phyloP scores from a whole-genome alignment of 2,888 invertebrate genomes.

The Nebria salina region DNA sequence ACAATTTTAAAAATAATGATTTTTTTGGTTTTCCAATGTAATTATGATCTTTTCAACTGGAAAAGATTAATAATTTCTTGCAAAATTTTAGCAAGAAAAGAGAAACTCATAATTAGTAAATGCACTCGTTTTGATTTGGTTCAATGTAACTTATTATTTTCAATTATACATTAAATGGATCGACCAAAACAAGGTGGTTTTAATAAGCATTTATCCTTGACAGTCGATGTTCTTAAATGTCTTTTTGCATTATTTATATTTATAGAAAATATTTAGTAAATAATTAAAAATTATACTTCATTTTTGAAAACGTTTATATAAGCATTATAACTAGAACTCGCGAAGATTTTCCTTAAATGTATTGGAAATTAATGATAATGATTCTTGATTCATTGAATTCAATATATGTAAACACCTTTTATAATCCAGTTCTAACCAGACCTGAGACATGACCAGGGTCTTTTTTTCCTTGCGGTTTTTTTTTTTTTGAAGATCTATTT shows the following conservation, averaged over 20 bases:
- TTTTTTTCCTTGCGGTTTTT: slow-evolving; percentile 10
- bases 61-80: slow-evolving; percentile 15
- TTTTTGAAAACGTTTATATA: no score
- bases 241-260: no score
- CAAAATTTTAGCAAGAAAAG: slow-evolving; percentile 18
- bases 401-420: background rate
- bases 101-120: slow-evolving; percentile 20
- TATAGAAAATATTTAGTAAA: no score
- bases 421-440: slow-evolving; percentile 31
- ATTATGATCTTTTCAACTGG: background rate
- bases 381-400: no score
- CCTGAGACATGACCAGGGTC: background rate
- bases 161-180: background rate
- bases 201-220: background rate
- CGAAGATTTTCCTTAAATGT: no score
- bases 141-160: background rate
- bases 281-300: no score
- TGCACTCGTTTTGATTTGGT: background rate
- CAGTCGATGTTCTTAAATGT: no score
- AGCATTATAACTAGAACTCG: no score
- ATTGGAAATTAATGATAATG: no score
- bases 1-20: background rate
- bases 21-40: background rate
- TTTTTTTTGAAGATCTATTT: slow-evolving; percentile 8
- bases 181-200: background rate